Conservation (phyloP, 2,113 vertebrate species). For the Carassius carassius region DNA sequence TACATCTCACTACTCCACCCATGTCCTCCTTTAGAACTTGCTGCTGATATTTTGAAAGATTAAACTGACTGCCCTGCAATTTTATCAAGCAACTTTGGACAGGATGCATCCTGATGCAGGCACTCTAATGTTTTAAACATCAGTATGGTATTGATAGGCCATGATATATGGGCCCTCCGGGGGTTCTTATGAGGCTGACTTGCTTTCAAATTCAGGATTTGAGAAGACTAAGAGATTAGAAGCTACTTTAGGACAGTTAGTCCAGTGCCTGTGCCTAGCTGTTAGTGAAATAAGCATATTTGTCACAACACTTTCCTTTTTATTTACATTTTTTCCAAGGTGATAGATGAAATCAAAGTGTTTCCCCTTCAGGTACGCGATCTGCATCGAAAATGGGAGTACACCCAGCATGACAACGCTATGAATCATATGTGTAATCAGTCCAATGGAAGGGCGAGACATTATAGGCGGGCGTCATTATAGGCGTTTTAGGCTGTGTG, state of each 20-base stretch:
- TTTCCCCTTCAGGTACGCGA: no score
- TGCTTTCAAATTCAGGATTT: slow-evolving; percentile 53
- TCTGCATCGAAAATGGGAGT: no score
- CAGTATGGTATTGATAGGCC: slow-evolving; percentile 66
- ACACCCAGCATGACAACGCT: no score
- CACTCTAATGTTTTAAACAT: slow-evolving; percentile 70
- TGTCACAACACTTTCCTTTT: background rate
- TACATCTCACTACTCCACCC: slow-evolving; percentile 1
- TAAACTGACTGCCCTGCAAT: slow-evolving; percentile 41
- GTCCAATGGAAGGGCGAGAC: no score
- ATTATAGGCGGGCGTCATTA: no score
- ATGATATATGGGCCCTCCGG: slow-evolving; percentile 67
- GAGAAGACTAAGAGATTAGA: slow-evolving; percentile 42
- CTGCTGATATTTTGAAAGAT: slow-evolving; percentile 35
- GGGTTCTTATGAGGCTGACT: slow-evolving; percentile 65
- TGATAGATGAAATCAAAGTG: background rate
- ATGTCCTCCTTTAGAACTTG: slow-evolving; percentile 1
- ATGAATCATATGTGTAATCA: no score
- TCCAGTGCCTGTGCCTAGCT: slow-evolving; percentile 31
- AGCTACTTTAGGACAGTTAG: slow-evolving; percentile 36
- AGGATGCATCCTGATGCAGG: slow-evolving; percentile 54
- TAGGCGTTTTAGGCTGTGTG: no score
- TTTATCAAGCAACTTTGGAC: slow-evolving; percentile 63
- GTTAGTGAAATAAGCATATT: slow-evolving; percentile 8
- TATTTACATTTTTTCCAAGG: no score